These are phyloP conservation scores for Aphis craccivora DNA, from an alignment of 1,140 invertebrate species.

Conservation along the genomic window DNA sequence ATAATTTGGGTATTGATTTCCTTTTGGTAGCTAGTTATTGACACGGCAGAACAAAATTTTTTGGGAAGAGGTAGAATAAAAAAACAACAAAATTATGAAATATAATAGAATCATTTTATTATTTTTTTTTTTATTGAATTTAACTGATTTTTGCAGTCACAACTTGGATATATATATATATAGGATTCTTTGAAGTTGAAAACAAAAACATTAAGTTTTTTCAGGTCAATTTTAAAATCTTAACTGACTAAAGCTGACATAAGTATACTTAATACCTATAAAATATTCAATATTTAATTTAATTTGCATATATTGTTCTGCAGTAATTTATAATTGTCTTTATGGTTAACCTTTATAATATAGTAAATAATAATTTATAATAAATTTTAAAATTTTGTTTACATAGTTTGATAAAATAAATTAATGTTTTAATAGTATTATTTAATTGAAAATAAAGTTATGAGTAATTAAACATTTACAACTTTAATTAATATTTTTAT, in stretches of 20 bases:
- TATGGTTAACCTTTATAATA: neutral
- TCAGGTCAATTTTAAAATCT: neutral
- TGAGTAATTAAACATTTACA: neutral
- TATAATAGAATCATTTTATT: neutral
- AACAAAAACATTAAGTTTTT: neutral
- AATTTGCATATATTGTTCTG: neutral
- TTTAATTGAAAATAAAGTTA: no score
- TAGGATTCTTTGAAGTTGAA: neutral
- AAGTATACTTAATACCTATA: neutral
- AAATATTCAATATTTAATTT: no score
- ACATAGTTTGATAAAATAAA: no score
- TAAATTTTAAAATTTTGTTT: no score
- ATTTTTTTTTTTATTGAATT: neutral
- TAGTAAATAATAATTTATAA: no score
- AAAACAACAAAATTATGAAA: neutral
- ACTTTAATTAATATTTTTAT: no score
- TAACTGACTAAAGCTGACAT: neutral
- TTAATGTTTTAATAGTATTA: no score
- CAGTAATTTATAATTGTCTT: neutral
- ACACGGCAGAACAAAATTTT: neutral
- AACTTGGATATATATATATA: neutral
- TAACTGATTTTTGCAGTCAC: neutral
- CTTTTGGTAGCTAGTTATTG: neutral
- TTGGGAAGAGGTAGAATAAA: neutral
- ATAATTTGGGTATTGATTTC: no score